Evolutionary conservation across 2,113 vertebrate genomes (phyloP).

Genomic region (Conger conger): DNA sequence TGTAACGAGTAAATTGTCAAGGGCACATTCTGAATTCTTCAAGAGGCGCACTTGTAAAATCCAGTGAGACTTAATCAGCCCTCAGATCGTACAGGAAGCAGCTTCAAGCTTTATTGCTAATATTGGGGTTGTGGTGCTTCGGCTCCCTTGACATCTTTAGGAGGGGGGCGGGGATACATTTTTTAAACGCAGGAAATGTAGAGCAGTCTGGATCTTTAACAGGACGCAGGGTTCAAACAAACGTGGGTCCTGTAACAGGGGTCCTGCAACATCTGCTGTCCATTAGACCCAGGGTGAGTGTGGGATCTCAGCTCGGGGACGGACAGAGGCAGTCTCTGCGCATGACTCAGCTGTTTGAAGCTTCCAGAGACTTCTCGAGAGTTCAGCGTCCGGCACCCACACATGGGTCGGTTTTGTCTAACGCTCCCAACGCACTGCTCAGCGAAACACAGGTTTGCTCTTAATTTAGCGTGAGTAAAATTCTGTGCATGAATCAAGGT

Average conservation of each 20-base stretch:
- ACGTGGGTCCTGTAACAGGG: not conserved
- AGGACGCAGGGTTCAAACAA: not conserved
- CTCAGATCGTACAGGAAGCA: not conserved
- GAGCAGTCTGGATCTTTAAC: not conserved
- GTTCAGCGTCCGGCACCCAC: not conserved
- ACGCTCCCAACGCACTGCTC: no score
- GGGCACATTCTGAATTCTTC: not conserved
- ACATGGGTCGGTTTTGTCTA: not conserved
- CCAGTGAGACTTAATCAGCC: not conserved
- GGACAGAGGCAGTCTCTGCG: not conserved
- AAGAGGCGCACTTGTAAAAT: not conserved
- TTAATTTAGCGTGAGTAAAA: no score
- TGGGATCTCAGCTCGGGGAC: not conserved
- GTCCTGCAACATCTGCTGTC: constrained; percentile 20
- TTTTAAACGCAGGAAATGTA: not conserved
- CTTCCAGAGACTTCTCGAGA: not conserved
- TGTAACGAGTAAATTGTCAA: not conserved
- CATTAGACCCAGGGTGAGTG: constrained; percentile 2
- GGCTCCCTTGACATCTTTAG: not conserved
- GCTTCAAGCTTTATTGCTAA: not conserved
- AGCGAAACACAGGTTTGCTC: no score
- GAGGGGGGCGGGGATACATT: no score
- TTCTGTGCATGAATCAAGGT: no score
- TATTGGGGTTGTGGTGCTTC: not conserved
- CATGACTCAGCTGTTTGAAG: constrained; percentile 16